These are phyloP conservation scores for Caenorhabditis sp. DNA, from an alignment of 2,888 invertebrate genomes.

Conservation along the genomic window DNA sequence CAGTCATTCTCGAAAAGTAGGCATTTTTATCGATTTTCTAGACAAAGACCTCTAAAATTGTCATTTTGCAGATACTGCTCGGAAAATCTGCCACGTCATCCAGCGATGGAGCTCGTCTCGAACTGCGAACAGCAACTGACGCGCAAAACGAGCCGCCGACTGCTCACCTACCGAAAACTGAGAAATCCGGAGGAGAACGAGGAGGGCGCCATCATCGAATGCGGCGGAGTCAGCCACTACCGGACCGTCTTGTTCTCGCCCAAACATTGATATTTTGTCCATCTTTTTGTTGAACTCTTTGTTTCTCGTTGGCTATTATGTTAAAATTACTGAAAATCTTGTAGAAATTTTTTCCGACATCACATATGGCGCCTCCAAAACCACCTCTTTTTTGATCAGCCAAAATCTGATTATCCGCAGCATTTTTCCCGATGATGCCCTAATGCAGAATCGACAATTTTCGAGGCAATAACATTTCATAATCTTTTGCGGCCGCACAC, in stretches of 20 bases:
- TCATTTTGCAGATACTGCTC: conserved; percentile 79
- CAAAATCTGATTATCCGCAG: too few relatives aligned
- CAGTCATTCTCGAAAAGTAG: conserved; percentile 86
- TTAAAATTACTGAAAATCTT: not conserved
- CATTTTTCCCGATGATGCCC: too few relatives aligned
- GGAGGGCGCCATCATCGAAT: conserved; percentile 30
- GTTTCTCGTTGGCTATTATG: conserved; percentile 11
- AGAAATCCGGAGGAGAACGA: conserved; percentile 49
- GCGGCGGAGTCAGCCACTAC: conserved; percentile 41
- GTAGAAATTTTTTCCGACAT: not conserved
- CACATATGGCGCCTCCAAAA: too few relatives aligned
- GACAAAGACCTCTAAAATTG: not conserved
- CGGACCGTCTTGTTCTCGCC: conserved; percentile 36
- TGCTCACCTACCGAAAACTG: conserved; percentile 70
- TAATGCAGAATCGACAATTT: too few relatives aligned
- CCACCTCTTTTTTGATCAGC: too few relatives aligned
- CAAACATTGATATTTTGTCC: not conserved
- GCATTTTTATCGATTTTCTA: conserved; percentile 1
- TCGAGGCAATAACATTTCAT: too few relatives aligned
- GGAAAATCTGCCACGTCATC: conserved; percentile 87
- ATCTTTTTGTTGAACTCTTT: conserved; percentile 2
- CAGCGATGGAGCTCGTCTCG: conserved; percentile 86
- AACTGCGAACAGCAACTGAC: conserved; percentile 92
- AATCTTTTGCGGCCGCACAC: too few relatives aligned
- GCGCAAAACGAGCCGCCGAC: conserved; percentile 63